Evolutionary conservation across 1,140 invertebrate genomes (phyloP).

Genomic region (Drosophila biarmipes): DNA sequence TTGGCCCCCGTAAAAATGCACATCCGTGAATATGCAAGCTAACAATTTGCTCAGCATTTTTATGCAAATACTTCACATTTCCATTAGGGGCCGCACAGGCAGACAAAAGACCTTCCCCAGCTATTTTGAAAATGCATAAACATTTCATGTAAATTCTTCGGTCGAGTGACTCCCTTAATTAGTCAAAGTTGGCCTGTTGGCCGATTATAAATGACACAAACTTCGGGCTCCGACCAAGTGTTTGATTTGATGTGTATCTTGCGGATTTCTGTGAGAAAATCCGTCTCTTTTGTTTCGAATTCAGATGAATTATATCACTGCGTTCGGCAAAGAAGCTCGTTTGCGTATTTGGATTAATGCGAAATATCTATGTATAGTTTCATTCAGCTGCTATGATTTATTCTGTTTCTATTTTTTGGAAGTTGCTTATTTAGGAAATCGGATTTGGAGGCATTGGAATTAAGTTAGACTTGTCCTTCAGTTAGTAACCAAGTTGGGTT

Average conservation of each 20-base stretch:
- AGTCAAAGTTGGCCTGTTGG: conserved; percentile 36
- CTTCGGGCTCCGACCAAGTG: conserved; percentile 10
- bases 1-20: conserved; percentile 9
- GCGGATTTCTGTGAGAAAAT: conserved; percentile 19
- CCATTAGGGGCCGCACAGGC: conserved; percentile 32
- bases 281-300: conserved; percentile 28
- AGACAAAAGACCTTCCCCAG: conserved; percentile 51
- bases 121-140: conserved; percentile 60
- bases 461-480: not conserved
- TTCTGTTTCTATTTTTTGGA: not conserved
- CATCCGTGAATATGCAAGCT: conserved; percentile 26
- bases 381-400: not conserved
- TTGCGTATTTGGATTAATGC: not conserved
- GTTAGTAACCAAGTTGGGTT: too few relatives aligned
- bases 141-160: conserved; percentile 35
- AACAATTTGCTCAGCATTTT: conserved; percentile 52
- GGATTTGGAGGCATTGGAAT: not conserved
- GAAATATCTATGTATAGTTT: not conserved
- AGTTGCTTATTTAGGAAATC: not conserved
- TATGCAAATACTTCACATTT: conserved; percentile 53
- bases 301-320: conserved; percentile 3
- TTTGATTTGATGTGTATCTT: conserved; percentile 25
- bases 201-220: conserved; percentile 61
- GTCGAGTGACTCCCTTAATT: conserved; percentile 49
- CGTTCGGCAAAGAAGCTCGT: not conserved